Evolutionary conservation across 2,797 vertebrate species (phyloP).

Genomic region (Liparis tanakae): DNA sequence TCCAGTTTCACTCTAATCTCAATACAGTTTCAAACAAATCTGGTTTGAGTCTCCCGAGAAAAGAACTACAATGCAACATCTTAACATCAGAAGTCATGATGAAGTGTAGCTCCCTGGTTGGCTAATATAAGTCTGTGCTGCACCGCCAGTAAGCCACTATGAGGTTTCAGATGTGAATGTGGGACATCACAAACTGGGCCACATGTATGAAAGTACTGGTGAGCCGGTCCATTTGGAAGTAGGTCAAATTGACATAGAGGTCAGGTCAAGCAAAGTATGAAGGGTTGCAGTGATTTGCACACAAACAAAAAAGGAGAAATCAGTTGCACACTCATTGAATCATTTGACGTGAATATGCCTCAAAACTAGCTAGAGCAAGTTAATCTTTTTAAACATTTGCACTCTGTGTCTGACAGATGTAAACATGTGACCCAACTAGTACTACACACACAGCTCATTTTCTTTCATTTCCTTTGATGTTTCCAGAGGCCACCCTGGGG

Average conservation of each 20-base stretch:
- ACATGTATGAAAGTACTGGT: constrained; percentile 16
- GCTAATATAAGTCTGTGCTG: constrained; percentile 59
- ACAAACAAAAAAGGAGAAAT: background rate
- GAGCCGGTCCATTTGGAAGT: background rate
- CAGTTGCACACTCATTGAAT: background rate
- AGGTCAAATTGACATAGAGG: background rate
- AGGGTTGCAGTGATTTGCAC: background rate
- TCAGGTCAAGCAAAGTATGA: background rate
- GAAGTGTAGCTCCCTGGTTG: constrained; percentile 18
- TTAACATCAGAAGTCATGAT: constrained; percentile 50
- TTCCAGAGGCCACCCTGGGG: background rate
- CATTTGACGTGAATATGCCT: background rate
- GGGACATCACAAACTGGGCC: background rate
- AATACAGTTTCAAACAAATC: constrained; percentile 53
- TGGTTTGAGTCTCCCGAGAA: constrained; percentile 52
- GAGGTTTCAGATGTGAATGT: constrained; percentile 60
- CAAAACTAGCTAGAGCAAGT: background rate
- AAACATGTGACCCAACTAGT: constrained; percentile 34
- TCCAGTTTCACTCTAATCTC: constrained; percentile 57
- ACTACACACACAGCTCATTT: background rate
- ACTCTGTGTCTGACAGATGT: too few species aligned
- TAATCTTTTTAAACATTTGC: too few species aligned
- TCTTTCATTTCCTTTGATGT: background rate
- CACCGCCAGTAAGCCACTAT: constrained; percentile 31
- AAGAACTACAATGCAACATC: constrained; percentile 51